Evolutionary conservation across 2,113 vertebrate genomes (phyloP).

Genomic region (Pterocles orientalis): DNA sequence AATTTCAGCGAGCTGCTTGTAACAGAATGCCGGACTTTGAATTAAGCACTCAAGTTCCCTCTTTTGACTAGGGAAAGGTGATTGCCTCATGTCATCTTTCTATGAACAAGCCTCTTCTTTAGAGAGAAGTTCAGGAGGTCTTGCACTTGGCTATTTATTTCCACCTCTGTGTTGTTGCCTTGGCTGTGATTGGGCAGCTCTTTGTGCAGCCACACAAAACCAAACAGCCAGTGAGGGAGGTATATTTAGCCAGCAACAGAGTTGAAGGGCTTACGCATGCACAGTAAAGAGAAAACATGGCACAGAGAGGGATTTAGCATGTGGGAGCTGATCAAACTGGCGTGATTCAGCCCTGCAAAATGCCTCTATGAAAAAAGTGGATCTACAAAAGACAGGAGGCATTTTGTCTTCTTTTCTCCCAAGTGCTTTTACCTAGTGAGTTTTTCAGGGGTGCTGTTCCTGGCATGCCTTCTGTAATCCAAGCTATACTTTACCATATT

Average conservation of each 20-base stretch:
- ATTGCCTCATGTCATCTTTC: not conserved
- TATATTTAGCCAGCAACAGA: not conserved
- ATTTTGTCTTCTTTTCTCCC: not conserved
- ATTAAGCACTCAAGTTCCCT: not conserved
- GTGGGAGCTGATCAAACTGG: not conserved
- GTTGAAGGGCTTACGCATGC: not conserved
- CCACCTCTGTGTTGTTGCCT: not conserved
- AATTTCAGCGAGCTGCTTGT: not conserved
- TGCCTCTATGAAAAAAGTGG: not conserved
- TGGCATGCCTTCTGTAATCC: not conserved
- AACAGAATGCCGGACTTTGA: not conserved
- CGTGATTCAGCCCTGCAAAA: not conserved
- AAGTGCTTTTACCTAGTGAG: not conserved
- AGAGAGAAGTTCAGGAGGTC: not conserved
- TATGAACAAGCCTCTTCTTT: rapidly evolving
- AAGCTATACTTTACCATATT: not conserved
- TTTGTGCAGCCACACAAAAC: not conserved
- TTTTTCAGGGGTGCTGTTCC: not conserved
- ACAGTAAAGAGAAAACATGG: not conserved
- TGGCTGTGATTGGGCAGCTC: not conserved
- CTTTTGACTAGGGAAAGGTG: not conserved
- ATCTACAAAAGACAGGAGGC: not conserved
- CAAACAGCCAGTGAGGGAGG: not conserved
- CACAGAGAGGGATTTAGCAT: not conserved
- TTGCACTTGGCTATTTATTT: not conserved